Percentiles rank a stretch among this genome's conserved stretches.
phyloP scores from a whole-genome alignment of 2,797 vertebrate genomes.

The Falco cherrug region DNA sequence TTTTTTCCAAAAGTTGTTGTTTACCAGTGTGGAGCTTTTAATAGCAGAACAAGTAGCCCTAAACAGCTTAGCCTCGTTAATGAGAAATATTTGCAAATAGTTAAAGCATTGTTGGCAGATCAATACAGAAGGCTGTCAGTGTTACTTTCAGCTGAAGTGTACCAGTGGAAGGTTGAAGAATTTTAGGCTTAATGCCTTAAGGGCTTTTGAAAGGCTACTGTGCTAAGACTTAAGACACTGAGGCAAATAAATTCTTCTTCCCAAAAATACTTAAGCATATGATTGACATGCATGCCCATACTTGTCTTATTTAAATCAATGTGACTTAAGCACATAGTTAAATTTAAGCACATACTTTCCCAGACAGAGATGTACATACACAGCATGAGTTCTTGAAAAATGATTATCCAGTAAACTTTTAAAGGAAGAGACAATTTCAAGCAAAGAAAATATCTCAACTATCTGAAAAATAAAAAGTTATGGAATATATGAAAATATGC shows the following conservation, averaged over 20 bases:
- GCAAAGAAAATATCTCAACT: not conserved
- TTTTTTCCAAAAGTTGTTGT: not conserved
- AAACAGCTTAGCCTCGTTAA: not conserved
- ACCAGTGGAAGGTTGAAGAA: not conserved
- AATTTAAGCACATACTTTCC: not conserved
- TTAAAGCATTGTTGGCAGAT: not conserved
- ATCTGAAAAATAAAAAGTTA: not conserved
- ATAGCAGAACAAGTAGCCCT: not conserved
- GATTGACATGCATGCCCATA: not conserved
- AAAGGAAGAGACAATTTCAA: not conserved
- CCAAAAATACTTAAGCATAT: not conserved
- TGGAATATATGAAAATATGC: not conserved
- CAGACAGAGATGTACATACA: not conserved
- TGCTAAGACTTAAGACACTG: not conserved
- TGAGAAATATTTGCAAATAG: slow-evolving; percentile 8
- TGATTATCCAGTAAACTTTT: accelerated
- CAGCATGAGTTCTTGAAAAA: not conserved
- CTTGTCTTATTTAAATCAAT: not conserved
- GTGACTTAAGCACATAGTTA: not conserved
- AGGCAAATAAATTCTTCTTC: not conserved
- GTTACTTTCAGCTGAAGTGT: not conserved
- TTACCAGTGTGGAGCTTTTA: not conserved
- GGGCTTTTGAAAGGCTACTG: not conserved
- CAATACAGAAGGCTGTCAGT: not conserved
- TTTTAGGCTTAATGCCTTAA: not conserved